Base-by-base conservation (phyloP, 2,797 vertebrate species). In the Malacoraja senta region DNA sequence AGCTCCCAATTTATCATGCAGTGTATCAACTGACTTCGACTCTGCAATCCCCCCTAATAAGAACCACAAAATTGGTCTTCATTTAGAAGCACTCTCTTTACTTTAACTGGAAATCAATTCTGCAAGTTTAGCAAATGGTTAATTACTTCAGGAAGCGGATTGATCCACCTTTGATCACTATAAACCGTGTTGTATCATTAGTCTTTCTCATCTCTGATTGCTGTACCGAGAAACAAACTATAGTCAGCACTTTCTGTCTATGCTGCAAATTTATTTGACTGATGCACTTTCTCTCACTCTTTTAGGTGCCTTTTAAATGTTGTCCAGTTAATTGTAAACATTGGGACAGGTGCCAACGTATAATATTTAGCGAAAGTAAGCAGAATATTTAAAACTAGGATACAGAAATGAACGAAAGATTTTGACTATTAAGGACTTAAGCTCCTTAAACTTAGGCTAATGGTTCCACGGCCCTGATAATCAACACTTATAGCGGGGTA, bases 91-190 rank as follows among this genome's bases (percentile, higher is more conserved):
- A 95, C 96, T 97, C 96, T 96, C 96, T 96, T 97, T 97, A 97
- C 96, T 97, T 97, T 97, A 97, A 97, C 97, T 97, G 96, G 96
- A 98, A 98, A 97, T 98, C 97, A 98, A 98, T 98, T 97, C 97
- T 97, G 97, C 97, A 98, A 98, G 97, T 98, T 98, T 98, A 98
- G 97, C 97, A 98, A 98, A 98, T 97, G 97, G 96, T 98, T 98
- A 97, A 98, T 98, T 97, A 98, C 97, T 97, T 96, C 96, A 97
- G 95, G 96, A 96, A 96, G 96, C 96, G 95, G 96, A 97, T 97
- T 97, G 97, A 98, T 97, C 97, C 96, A 96, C 95, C 97, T 96
- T 96, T 96, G 95, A 97, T 96, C 96, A 97, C 96, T 96, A 96
- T 96, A 97, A 96, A 96, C 96, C 96, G 95, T 96, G 96, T 96